Evolutionary conservation across 1,140 invertebrate species (phyloP).

Genomic region (Nomia melanderi): DNA sequence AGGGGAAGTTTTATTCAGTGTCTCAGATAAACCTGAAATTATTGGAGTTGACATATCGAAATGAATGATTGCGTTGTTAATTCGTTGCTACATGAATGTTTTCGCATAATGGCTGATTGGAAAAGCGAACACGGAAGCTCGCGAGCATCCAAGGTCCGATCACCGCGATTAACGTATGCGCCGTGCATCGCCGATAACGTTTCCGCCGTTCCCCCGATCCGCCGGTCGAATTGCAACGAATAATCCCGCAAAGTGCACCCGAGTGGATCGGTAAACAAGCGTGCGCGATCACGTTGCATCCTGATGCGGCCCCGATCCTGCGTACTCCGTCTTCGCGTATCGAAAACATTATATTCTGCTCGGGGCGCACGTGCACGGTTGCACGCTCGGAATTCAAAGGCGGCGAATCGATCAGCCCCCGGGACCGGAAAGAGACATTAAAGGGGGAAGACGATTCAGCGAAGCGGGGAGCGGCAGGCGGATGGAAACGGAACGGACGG

Average conservation of each 20-base stretch:
- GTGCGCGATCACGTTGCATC: constrained; percentile 19
- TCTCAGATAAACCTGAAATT: no score
- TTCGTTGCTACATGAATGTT: no score
- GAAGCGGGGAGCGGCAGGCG: no score
- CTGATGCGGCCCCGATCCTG: constrained; percentile 10
- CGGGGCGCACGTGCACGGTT: constrained; percentile 5
- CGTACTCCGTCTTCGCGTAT: constrained; percentile 16
- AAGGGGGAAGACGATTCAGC: no score
- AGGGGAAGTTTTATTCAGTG: no score
- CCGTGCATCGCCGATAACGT: not conserved
- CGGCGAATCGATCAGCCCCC: constrained; percentile 29
- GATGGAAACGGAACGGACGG: not conserved
- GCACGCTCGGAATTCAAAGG: constrained; percentile 39
- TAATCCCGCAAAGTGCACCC: not conserved
- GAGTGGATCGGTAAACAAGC: constrained; percentile 17
- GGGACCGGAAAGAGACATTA: constrained; percentile 16
- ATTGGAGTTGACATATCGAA: no score
- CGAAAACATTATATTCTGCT: constrained; percentile 35
- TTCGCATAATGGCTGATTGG: no score
- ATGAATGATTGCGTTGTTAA: no score
- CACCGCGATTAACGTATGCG: not conserved
- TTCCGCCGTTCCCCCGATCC: not conserved
- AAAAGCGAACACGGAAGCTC: no score
- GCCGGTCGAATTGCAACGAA: not conserved
- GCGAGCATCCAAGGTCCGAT: no score